phyloP scores from a whole-genome alignment of 1,140 invertebrate genomes.

The Leucophenga varia region DNA sequence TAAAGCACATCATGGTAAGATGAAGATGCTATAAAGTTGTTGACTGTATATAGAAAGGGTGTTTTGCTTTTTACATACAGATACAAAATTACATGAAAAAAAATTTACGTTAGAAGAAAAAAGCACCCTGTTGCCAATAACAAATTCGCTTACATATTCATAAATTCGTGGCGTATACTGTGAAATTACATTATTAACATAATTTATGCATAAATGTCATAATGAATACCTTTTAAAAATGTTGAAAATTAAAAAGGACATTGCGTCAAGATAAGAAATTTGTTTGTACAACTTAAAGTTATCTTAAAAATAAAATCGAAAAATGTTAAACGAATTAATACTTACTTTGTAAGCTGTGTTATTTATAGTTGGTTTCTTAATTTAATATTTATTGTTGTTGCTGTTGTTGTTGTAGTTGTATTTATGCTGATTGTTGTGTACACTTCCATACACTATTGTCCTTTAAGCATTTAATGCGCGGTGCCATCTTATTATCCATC shows the following conservation, averaged over 20 bases:
- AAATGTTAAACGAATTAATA: constrained; percentile 8
- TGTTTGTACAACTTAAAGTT: neutral
- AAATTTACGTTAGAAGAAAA: too few relatives aligned
- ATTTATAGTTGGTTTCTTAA: constrained; percentile 18
- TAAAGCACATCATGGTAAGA: too few relatives aligned
- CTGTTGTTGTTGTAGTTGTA: too few relatives aligned
- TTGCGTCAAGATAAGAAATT: neutral
- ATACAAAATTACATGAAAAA: too few relatives aligned
- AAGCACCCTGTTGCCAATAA: too few relatives aligned
- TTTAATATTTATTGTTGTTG: neutral
- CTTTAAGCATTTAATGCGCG: constrained; percentile 14
- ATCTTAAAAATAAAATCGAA: neutral
- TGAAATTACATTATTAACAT: constrained; percentile 54
- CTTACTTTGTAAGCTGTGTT: constrained; percentile 46
- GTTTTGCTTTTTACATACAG: too few relatives aligned
- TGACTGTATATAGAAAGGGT: too few relatives aligned
- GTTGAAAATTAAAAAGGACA: constrained; percentile 41
- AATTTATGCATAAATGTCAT: constrained; percentile 53
- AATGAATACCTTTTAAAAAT: constrained; percentile 43
- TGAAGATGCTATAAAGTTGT: too few relatives aligned
- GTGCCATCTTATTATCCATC: too few relatives aligned
- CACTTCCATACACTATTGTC: constrained; percentile 34
- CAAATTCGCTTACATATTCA: constrained; percentile 49
- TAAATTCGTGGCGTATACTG: constrained; percentile 32
- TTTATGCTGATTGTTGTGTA: constrained; percentile 2